Evolutionary conservation across 2,797 vertebrate species (phyloP).

Genomic region (Ptychadena robeensis): DNA sequence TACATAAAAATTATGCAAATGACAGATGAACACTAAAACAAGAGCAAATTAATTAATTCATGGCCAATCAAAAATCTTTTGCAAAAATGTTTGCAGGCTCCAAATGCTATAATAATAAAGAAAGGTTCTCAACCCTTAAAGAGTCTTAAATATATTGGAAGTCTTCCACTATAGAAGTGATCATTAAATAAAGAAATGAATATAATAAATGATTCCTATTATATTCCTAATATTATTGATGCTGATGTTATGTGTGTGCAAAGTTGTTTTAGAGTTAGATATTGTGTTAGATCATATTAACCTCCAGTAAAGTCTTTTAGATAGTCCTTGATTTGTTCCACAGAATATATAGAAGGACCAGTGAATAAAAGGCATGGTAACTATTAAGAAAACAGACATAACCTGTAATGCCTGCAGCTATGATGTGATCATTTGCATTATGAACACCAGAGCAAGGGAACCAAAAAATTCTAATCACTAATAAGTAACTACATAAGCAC

Average conservation of each 20-base stretch:
- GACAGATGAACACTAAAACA: background rate
- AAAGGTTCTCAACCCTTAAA: background rate
- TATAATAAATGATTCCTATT: background rate
- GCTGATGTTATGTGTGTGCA: background rate
- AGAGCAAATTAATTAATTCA: background rate
- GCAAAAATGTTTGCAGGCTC: background rate
- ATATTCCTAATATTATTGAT: background rate
- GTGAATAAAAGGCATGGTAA: too few relatives aligned
- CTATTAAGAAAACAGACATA: background rate
- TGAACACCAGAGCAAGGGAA: background rate
- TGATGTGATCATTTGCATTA: background rate
- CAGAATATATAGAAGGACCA: too few relatives aligned
- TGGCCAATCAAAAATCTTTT: background rate
- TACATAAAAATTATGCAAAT: background rate
- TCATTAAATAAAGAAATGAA: too few relatives aligned
- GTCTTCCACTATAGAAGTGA: too few relatives aligned
- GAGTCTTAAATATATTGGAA: too few relatives aligned
- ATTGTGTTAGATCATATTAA: too few relatives aligned
- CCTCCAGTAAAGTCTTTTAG: background rate
- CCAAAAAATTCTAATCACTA: background rate
- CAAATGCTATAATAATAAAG: background rate
- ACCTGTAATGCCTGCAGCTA: background rate
- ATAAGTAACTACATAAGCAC: background rate
- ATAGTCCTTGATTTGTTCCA: background rate
- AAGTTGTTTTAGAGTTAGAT: background rate